Evolutionary conservation across 2,113 vertebrate species (phyloP), one percentile per base, ranked within the genome.

Genomic region (Gobiocypris rarus): DNA sequence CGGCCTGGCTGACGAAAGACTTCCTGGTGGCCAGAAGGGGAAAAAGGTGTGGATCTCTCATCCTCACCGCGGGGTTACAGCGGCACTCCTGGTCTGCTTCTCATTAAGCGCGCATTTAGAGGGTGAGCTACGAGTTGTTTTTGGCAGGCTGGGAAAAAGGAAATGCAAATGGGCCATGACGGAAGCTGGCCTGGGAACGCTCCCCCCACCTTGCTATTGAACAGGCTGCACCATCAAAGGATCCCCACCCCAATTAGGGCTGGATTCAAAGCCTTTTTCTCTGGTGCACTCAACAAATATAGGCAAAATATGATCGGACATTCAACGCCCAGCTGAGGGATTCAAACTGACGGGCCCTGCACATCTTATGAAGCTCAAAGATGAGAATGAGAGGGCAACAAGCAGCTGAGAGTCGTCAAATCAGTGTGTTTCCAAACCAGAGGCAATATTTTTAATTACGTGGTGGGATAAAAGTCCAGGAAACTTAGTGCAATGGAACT

Each of bases 101-200:
- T 88, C 76, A 83, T 78, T 83, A 85, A 65, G 77, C 41, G 1
- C 5, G 9, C 10, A 41, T 76, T 73, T 59, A 41, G 28, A 73
- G 70, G 82, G 74, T 77, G 83, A 70, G 65, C 65, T 81, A 28
- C 38, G 75, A 78, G 87, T 83, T 83, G 85, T 61, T 81, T 86
- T 75, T 84, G 82, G 74, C 84, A 84, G 75, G 22, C 17, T 3
- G 22, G 54, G 48, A 58, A 83, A 78, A 82, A 78, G 31, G 24
- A 88, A 87, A 85, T 78, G 61, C 63, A 80, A 88, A 90, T 67
- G 31, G 81, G n/a, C 24, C 81, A 41, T 50, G 70, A 78, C 75
- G 73, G 77, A 63, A 73, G 59, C 17, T 58, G n/a, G 77, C 45
- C 14, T 67, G 83, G 83, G 83, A 77, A 56, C 31, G 7, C 31